Base-by-base conservation (phyloP, 2,113 vertebrate species). In the Indicator maculatus region DNA sequence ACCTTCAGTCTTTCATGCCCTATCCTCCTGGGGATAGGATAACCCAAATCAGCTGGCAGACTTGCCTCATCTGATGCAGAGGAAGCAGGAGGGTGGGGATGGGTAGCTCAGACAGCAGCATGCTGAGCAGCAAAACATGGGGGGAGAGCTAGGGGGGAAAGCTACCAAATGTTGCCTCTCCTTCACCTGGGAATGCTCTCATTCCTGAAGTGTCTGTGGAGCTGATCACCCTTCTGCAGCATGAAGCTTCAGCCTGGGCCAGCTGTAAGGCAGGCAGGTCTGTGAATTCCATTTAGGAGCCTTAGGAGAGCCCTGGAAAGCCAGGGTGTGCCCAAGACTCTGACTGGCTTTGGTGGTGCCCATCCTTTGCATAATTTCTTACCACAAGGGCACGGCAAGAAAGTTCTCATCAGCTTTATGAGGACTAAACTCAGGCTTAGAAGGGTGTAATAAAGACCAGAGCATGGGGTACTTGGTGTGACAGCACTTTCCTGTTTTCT, bases 321-420 rank as follows among this genome's bases (percentile, higher is more conserved):
- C 24, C 80, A 36, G 88, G 64, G 59, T 69, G 36, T 77, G 52
- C 31, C 14, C 2, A 73, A 65, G 36, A 36, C 55, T 63, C 5
- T 61, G 71, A 63, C 23, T 58, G 5, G 31, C 36, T 80, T 66
- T 88, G 64, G 41, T 52, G 56, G 11, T 88, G 79, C 55, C 55
- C 60, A 31, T 87, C 58, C 78, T 94, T 95, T 92, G 60, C 69
- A 78, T 84, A 84, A 95, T 67, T 64, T 84, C 70, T 19, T 90
- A 28, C 53, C 38, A 64, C 31, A 50, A 74, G 7, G 41, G 36
- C 65, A 86, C 31, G 58, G 18, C 61, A 56, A 64, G 65, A 75
- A 90, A 64, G 20, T 72, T 92, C 19, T 87, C 45, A 82, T 58
- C 44, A 30, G 38, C 74, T 72, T 91, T 87, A 47, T 26, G 55